Percentiles rank a stretch among this genome's conserved stretches.
Conservation (phyloP, 2,113 vertebrate genomes). For the Garra rufa region DNA sequence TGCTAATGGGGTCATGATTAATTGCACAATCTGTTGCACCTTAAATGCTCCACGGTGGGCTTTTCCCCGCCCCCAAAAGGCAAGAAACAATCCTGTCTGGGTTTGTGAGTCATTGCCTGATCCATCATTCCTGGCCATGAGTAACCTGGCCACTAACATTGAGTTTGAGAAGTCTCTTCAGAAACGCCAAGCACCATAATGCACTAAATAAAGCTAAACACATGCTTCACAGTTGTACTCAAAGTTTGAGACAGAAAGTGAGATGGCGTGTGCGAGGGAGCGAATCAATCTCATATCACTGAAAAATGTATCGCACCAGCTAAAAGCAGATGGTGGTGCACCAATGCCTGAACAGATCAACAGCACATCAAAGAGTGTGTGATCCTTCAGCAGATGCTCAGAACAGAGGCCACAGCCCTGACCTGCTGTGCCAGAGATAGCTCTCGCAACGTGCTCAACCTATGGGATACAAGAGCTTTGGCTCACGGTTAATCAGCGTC, state of each 20-base stretch:
- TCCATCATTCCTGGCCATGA: constrained; percentile 27
- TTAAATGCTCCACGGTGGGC: constrained; percentile 21
- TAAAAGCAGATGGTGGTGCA: constrained; percentile 38
- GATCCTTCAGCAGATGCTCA: constrained; percentile 30
- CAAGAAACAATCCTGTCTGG: constrained; percentile 2
- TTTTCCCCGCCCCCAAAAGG: neutral
- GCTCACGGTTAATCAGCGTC: constrained; percentile 23
- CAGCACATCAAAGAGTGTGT: constrained; percentile 25
- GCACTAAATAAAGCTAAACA: neutral
- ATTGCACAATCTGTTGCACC: constrained; percentile 22
- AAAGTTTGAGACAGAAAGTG: neutral
- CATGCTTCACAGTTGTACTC: neutral
- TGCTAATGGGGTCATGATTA: constrained; percentile 52
- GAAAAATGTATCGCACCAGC: constrained; percentile 30
- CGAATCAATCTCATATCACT: constrained; percentile 7
- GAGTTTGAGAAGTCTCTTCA: neutral
- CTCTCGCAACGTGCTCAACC: constrained; percentile 25
- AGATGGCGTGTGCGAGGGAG: neutral
- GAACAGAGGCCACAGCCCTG: constrained; percentile 38
- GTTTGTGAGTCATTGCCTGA: neutral
- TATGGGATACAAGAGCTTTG: constrained; percentile 37
- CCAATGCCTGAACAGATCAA: constrained; percentile 33
- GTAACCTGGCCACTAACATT: constrained; percentile 22
- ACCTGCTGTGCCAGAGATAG: constrained; percentile 45
- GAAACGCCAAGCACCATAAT: neutral